Conservation (phyloP, 2,113 vertebrate species). For the Istiophorus platypterus region DNA sequence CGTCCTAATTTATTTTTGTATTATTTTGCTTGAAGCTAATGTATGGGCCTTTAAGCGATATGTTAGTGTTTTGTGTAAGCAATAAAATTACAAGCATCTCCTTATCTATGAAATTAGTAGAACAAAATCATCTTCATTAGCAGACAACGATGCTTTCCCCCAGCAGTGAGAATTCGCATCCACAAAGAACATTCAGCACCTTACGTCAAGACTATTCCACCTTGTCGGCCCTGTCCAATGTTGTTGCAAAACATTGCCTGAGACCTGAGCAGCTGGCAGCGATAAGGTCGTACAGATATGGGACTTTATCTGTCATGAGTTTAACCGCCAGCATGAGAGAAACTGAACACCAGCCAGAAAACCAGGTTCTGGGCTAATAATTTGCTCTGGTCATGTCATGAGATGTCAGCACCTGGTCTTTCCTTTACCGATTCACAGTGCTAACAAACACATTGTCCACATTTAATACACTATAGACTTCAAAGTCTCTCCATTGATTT, state of each 20-base stretch:
- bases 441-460: slow-evolving; percentile 25
- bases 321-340: slow-evolving; percentile 32
- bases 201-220: slow-evolving; percentile 1
- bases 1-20: no score
- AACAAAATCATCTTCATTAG: not conserved
- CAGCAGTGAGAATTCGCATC: slow-evolving; percentile 13
- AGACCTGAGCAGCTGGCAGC: slow-evolving; percentile 69
- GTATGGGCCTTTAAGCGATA: not conserved
- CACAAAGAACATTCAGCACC: slow-evolving; percentile 35
- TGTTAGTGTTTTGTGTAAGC: not conserved
- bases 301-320: slow-evolving; percentile 47
- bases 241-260: slow-evolving; percentile 31
- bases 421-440: not conserved
- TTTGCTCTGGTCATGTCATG: slow-evolving; percentile 26
- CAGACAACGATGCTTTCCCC: not conserved
- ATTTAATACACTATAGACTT: slow-evolving; percentile 26
- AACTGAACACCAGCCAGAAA: slow-evolving; percentile 13
- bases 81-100: not conserved
- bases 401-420: slow-evolving; percentile 52
- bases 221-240: slow-evolving; percentile 37
- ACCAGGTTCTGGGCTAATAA: slow-evolving; percentile 46
- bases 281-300: slow-evolving; percentile 63
- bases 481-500: slow-evolving; percentile 37
- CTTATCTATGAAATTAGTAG: not conserved
- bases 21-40: not conserved